Evolutionary conservation across 2,113 vertebrate species (phyloP).

Genomic region (Monopterus albus): DNA sequence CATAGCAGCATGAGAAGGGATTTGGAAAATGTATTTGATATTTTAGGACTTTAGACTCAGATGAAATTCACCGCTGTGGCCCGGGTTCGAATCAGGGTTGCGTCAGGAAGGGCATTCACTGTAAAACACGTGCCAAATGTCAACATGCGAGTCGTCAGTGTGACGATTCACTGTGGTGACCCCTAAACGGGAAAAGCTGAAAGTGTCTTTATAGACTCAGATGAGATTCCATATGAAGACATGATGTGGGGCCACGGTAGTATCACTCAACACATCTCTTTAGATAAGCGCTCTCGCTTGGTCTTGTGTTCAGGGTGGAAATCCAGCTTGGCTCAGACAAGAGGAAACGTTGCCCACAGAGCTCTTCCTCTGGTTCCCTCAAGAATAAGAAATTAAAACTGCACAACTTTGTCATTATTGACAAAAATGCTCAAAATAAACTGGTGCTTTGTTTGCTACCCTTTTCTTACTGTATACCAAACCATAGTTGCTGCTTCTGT

Average conservation of each 20-base stretch:
- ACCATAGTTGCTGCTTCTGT: too few species aligned
- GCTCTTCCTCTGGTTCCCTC: conserved; percentile 28
- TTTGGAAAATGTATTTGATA: conserved; percentile 13
- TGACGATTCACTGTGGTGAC: too few species aligned
- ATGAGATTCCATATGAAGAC: conserved; percentile 35
- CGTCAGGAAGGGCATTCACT: too few species aligned
- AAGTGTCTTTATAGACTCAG: too few species aligned
- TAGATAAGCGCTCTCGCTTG: conserved; percentile 32
- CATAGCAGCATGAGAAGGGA: conserved; percentile 9
- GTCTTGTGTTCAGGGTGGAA: conserved; percentile 28
- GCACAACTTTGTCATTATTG: conserved; percentile 24
- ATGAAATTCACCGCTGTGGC: too few species aligned
- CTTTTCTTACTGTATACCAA: not conserved
- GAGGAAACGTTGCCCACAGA: conserved; percentile 32
- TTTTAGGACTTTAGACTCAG: conserved; percentile 22
- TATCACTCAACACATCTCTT: conserved; percentile 32
- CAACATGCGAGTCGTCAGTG: too few species aligned
- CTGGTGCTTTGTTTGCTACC: not conserved
- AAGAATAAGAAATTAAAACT: conserved; percentile 24
- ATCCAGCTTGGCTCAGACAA: conserved; percentile 50
- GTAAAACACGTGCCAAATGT: too few species aligned
- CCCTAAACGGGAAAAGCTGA: too few species aligned
- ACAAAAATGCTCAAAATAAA: not conserved
- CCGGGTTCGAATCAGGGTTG: too few species aligned
- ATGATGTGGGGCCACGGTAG: conserved; percentile 8